Evolutionary conservation across 2,113 vertebrate genomes (phyloP).

Genomic region (Zosterops hypoxanthus): DNA sequence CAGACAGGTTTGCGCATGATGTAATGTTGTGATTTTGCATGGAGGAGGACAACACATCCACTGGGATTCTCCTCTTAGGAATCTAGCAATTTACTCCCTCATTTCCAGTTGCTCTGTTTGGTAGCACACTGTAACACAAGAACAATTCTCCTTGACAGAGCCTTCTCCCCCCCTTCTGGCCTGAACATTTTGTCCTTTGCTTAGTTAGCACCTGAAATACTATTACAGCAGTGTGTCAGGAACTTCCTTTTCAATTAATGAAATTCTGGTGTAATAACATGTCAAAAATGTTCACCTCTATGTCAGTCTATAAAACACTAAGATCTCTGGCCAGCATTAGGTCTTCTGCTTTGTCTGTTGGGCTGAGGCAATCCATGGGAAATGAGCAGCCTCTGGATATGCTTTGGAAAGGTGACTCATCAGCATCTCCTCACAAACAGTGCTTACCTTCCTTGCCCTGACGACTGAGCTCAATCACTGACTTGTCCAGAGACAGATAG

Average conservation of each 20-base stretch:
- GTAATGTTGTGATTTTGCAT: not conserved
- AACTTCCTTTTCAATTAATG: not conserved
- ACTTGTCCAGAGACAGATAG: slow-evolving; percentile 95
- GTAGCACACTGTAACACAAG: not conserved
- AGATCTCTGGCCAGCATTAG: not conserved
- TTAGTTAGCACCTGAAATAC: not conserved
- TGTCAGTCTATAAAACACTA: not conserved
- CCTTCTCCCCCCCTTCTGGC: not conserved
- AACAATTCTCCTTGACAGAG: not conserved
- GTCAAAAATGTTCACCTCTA: not conserved
- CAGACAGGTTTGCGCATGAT: not conserved
- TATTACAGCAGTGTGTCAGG: not conserved
- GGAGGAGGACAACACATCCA: not conserved
- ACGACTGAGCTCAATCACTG: slow-evolving; percentile 95
- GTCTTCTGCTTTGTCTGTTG: not conserved
- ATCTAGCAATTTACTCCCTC: not conserved
- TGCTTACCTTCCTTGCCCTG: slow-evolving; percentile 91
- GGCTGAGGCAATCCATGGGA: not conserved
- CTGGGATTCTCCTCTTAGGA: not conserved
- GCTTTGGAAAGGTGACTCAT: not conserved
- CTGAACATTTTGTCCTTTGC: not conserved
- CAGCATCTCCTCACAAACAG: not conserved
- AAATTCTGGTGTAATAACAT: not conserved
- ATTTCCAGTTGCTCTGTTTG: not conserved
- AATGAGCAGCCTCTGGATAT: not conserved